Percentiles rank a stretch among this genome's conserved stretches.
Conservation (phyloP, 2,888 invertebrate species). For the Drosophila nigritarsus region DNA sequence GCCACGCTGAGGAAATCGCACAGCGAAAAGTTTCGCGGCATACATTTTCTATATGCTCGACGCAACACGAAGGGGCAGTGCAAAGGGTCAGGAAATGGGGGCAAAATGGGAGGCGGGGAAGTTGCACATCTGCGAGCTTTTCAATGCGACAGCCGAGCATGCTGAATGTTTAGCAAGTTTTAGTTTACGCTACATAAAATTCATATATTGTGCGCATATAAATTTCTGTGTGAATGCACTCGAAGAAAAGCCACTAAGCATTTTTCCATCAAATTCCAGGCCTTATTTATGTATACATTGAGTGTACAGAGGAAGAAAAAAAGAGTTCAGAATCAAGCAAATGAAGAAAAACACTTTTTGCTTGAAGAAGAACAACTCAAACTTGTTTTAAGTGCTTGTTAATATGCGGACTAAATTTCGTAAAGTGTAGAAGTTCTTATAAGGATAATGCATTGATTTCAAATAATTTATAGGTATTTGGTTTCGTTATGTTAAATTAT, state of each 20-base stretch:
- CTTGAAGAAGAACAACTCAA: background rate
- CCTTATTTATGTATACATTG: too few species aligned
- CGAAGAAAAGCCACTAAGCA: background rate
- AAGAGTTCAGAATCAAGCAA: accelerated
- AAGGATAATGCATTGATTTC: background rate
- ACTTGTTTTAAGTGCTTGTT: background rate
- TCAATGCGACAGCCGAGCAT: slow-evolving; percentile 70
- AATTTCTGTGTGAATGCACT: slow-evolving; percentile 9
- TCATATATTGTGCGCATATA: slow-evolving; percentile 45
- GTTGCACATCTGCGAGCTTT: slow-evolving; percentile 42
- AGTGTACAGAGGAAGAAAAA: background rate
- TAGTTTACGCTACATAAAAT: slow-evolving; percentile 67
- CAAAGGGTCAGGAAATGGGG: background rate
- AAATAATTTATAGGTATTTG: background rate
- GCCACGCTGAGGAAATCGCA: slow-evolving; percentile 40
- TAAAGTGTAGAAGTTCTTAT: background rate
- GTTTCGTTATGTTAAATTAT: accelerated
- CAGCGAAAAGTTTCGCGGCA: slow-evolving; percentile 64
- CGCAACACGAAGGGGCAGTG: background rate
- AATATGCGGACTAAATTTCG: too few species aligned
- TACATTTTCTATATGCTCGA: slow-evolving; percentile 52
- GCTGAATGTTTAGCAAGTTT: slow-evolving; percentile 64
- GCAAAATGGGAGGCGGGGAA: background rate
- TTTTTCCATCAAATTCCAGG: background rate
- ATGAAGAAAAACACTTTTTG: background rate